Evolutionary conservation across 92 coral and sea anemone genomes (phyloP).

Genomic region (Palythoa heliodiscus): DNA sequence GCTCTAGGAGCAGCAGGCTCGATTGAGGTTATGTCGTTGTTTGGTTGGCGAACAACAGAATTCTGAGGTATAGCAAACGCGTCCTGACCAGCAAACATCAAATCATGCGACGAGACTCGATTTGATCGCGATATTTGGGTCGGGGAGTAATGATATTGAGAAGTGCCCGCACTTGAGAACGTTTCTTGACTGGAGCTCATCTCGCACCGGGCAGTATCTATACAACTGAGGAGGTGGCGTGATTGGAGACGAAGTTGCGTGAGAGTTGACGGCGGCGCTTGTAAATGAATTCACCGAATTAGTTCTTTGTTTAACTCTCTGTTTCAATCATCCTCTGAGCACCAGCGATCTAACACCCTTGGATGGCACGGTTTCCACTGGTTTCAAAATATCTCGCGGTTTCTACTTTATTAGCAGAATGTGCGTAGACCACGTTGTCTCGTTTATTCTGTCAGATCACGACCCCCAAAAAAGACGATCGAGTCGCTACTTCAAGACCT

Average conservation of each 20-base stretch:
- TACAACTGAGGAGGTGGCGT: constrained; percentile 56
- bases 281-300: constrained; percentile 77
- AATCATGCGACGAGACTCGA: constrained; percentile 86
- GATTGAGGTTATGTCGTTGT: constrained; percentile 67
- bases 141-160: constrained; percentile 75
- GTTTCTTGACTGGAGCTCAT: constrained; percentile 87
- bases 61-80: constrained; percentile 60
- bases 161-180: constrained; percentile 65
- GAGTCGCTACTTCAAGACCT: constrained; percentile 23
- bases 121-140: constrained; percentile 80
- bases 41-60: constrained; percentile 76
- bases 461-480: constrained; percentile 48
- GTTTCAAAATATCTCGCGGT: constrained; percentile 29
- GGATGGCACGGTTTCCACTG: constrained; percentile 61
- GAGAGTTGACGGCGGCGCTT: constrained; percentile 72
- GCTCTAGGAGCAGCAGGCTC: constrained; percentile 69
- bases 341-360: constrained; percentile 64
- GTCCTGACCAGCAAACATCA: constrained; percentile 80
- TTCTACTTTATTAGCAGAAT: constrained; percentile 15
- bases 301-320: constrained; percentile 84
- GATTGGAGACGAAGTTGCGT: constrained; percentile 79
- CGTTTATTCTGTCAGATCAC: constrained; percentile 33
- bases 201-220: constrained; percentile 50
- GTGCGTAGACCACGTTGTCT: constrained; percentile 21
- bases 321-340: constrained; percentile 72